Conservation (phyloP, 2,113 vertebrate genomes). For the Marmota monax region DNA sequence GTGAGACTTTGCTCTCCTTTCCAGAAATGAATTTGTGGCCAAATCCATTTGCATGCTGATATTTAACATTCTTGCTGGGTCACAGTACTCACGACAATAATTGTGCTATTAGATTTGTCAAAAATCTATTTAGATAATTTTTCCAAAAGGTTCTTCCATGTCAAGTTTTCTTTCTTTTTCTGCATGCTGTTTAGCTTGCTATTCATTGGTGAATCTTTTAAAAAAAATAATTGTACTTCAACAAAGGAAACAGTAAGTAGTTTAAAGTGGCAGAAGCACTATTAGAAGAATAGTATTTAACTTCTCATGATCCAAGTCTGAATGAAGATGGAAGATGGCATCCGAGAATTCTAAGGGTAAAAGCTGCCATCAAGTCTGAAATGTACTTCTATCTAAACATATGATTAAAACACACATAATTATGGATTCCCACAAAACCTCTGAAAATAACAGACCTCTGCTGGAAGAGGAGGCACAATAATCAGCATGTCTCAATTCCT, state of each 20-base stretch:
- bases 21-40: neutral
- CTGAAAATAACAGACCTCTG: constrained; percentile 27
- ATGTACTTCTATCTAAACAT: neutral
- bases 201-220: constrained; percentile 58
- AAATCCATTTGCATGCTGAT: neutral
- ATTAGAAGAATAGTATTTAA: neutral
- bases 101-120: neutral
- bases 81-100: neutral
- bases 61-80: neutral
- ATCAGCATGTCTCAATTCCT: neutral
- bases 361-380: constrained; percentile 23
- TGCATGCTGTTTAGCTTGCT: constrained; percentile 49
- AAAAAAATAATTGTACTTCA: neutral
- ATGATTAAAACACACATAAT: constrained; percentile 22
- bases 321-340: constrained; percentile 32
- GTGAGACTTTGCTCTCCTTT: neutral
- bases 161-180: constrained; percentile 64
- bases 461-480: constrained; percentile 13
- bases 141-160: constrained; percentile 64
- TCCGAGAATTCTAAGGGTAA: constrained; percentile 30
- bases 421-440: constrained; percentile 26
- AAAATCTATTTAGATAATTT: constrained; percentile 17
- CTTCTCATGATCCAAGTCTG: neutral
- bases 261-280: constrained; percentile 26
- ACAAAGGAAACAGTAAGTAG: constrained; percentile 58